A percentile compares a stretch with the other conserved stretches of the same genome.
These are phyloP conservation scores for Cataglyphis albicans DNA, from an alignment of 2,888 invertebrate genomes.

Conservation along the genomic window DNA sequence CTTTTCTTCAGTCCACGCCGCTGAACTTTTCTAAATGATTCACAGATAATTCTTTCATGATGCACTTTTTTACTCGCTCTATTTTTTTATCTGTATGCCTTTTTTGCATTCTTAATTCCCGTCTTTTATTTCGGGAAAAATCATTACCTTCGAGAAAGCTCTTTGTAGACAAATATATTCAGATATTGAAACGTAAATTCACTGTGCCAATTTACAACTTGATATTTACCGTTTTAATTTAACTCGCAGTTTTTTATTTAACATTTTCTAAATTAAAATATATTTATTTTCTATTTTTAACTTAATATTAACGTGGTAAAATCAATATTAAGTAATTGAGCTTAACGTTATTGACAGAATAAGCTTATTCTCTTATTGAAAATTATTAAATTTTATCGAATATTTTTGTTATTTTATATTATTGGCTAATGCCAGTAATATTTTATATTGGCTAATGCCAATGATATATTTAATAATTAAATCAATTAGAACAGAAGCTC, in stretches of 20 bases:
- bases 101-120: slow-evolving; percentile 26
- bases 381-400: neutral
- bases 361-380: neutral
- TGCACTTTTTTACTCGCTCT: slow-evolving; percentile 77
- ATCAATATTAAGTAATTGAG: no score
- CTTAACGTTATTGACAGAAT: neutral
- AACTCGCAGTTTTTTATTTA: neutral
- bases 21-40: slow-evolving; percentile 83
- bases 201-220: neutral
- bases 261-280: neutral
- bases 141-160: slow-evolving; percentile 20
- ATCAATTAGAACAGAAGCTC: neutral
- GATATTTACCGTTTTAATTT: neutral
- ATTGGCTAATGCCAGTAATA: neutral
- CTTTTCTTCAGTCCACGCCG: slow-evolving; percentile 75
- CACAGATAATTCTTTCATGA: slow-evolving; percentile 81
- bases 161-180: neutral
- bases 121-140: slow-evolving; percentile 51
- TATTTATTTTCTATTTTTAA: neutral
- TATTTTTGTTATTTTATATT: no score
- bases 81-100: neutral
- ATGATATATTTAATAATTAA: neutral
- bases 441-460: neutral
- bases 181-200: neutral
- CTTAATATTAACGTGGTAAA: neutral